phyloP scores from a whole-genome alignment of 2,888 invertebrate species.

The Chloromyia formosa region DNA sequence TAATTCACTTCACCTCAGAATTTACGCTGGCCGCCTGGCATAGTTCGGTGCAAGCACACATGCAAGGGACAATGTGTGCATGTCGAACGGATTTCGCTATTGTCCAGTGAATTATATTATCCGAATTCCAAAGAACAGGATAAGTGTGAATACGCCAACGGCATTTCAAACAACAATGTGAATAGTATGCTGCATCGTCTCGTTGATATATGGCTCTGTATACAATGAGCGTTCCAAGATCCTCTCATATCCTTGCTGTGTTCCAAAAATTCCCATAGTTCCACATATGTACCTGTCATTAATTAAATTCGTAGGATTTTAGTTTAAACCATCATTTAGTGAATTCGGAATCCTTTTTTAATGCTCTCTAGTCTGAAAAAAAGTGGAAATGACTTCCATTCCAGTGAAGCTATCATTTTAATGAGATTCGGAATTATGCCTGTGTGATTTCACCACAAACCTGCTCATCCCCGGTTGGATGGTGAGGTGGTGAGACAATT shows the following conservation, averaged over 20 bases:
- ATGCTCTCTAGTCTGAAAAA: neutral
- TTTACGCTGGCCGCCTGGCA: slow-evolving; percentile 34
- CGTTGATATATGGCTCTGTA: neutral
- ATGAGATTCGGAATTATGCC: neutral
- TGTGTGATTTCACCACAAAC: neutral
- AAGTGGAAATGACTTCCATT: neutral
- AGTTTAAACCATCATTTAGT: neutral
- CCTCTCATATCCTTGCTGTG: neutral
- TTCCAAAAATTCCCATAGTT: neutral
- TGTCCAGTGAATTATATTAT: slow-evolving; percentile 20
- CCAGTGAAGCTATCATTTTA: neutral
- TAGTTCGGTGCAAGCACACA: neutral
- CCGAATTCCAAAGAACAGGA: neutral
- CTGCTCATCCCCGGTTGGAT: neutral
- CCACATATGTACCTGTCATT: neutral
- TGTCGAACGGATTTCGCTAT: slow-evolving; percentile 7
- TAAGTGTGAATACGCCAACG: slow-evolving; percentile 19
- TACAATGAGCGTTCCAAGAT: no score
- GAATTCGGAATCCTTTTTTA: neutral
- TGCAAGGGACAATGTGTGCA: neutral
- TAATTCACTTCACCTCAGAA: slow-evolving; percentile 41
- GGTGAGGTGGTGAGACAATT: neutral
- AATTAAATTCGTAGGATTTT: neutral
- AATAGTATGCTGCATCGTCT: slow-evolving; percentile 13
- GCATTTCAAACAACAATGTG: slow-evolving; percentile 10